A percentile compares a stretch with the other conserved stretches of the same genome.
Evolutionary conservation across 2,888 invertebrate species (phyloP).

Genomic region (Drosophila melanosoma): DNA sequence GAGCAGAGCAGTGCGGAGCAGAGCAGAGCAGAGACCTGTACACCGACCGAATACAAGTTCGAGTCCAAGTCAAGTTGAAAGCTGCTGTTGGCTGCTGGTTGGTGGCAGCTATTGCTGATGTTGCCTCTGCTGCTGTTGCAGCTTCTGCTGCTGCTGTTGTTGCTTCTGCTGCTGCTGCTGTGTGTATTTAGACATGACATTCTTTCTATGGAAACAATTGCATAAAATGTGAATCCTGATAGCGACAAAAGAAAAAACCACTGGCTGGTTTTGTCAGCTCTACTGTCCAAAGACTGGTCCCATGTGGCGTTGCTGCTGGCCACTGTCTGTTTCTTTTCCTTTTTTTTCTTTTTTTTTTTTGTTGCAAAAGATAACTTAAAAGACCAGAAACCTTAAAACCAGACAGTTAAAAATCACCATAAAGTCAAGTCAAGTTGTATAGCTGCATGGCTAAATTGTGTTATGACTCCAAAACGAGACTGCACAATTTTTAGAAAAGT

Average conservation of each 20-base stretch:
- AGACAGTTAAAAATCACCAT: conserved; percentile 40
- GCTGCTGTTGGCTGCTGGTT: conserved; percentile 56
- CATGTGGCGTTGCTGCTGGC: conserved; percentile 49
- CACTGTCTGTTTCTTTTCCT: conserved; percentile 17
- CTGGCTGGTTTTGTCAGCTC: conserved; percentile 26
- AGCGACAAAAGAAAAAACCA: conserved; percentile 61
- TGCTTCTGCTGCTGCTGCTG: conserved; percentile 17
- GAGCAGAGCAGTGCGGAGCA: neutral
- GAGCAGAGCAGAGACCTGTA: conserved; percentile 29
- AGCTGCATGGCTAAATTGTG: conserved; percentile 20
- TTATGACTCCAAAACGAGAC: conserved; percentile 31
- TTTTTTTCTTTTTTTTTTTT: conserved; percentile 8
- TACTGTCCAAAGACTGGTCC: conserved; percentile 42
- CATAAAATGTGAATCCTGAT: conserved; percentile 81
- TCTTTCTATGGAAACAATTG: conserved; percentile 70
- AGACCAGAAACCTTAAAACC: conserved; percentile 30
- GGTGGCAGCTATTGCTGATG: conserved; percentile 23
- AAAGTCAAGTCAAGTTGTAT: conserved; percentile 46
- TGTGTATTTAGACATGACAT: conserved; percentile 66
- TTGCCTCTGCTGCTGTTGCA: conserved; percentile 4
- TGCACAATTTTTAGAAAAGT: neutral
- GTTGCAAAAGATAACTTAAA: conserved; percentile 9
- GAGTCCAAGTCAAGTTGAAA: conserved; percentile 53
- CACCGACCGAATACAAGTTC: conserved; percentile 40
- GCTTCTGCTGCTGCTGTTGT: neutral